phyloP scores from a whole-genome alignment of 1,140 invertebrate species.

The Lepidurus couesii region DNA sequence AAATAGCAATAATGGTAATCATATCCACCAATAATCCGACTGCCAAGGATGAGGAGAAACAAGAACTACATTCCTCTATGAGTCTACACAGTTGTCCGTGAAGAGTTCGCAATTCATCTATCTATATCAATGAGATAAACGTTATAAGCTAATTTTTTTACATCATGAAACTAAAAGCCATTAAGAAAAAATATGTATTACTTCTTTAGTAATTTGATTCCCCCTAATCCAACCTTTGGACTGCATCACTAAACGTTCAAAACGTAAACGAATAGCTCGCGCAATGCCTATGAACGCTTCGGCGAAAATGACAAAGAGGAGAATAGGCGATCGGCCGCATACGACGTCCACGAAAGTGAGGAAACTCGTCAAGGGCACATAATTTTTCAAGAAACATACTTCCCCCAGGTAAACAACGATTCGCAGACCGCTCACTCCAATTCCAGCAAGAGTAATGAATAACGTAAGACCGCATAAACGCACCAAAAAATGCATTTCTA shows the following conservation, averaged over 20 bases:
- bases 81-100: not conserved
- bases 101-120: not conserved
- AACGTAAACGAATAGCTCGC: not conserved
- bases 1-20: not conserved
- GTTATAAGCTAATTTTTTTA: no score
- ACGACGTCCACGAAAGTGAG: not conserved
- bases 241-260: not conserved
- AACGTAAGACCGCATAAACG: not conserved
- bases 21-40: not conserved
- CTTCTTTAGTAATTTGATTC: not conserved
- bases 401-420: not conserved
- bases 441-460: not conserved
- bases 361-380: not conserved
- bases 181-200: not conserved
- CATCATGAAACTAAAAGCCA: no score
- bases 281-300: not conserved
- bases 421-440: not conserved
- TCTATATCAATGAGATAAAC: not conserved
- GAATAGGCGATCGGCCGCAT: not conserved
- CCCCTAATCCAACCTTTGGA: not conserved
- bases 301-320: not conserved
- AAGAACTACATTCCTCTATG: not conserved
- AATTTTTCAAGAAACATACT: not conserved
- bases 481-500: not conserved
- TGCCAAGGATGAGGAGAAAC: not conserved